Base-by-base conservation (phyloP, 1,140 invertebrate species). In the Drosophila navojoa region DNA sequence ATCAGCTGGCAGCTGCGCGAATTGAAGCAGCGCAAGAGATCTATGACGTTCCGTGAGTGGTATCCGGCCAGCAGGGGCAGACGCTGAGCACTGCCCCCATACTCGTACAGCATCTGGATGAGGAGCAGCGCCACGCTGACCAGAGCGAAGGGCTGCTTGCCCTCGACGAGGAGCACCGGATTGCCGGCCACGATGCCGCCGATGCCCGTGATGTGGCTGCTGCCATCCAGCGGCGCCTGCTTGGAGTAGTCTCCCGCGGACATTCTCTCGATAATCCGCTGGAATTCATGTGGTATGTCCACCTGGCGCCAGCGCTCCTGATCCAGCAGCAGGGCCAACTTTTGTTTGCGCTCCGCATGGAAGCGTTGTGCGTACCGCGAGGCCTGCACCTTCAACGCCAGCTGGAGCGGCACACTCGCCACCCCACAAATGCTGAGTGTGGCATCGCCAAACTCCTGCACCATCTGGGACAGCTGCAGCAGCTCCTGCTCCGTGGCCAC, bases 1-100 rank as follows among this genome's bases (percentile, higher is more conserved):
- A 99, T 97, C 61, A 99, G 93, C 91, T 99, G 97, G 93, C 97
- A 99, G 71, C 96, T 97, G 76, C 96, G 95, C 5, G 97, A 98
- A 93, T 99, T 99, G 91, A 98, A 99, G 78, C 96, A 95, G 90
- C 96, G 94, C 61, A 98, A 93, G 49, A 99, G 91, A 92, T 99
- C 98, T 6, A 98, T 94, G 66, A 99, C 94, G 91, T 97, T 95
- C 61, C 96, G 94, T 7, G 97, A 94, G 67, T 96, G 93, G 58
- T 95, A 94, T 57, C 94, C 93, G 9, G 95, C 94, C 25, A 96
- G 92, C 29, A 95, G 93, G 15, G 95, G 94, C 42, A 96, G 92
- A 77, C 96, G 94, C 50, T 93, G 93, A 0, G 96, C 95, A 91
- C 96, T 96, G 86, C 96, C 95, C 93, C 97, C 98, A 92, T 99